These are phyloP conservation scores for Abrostola tripartita DNA, from an alignment of 2,888 invertebrate genomes.

Conservation along the genomic window DNA sequence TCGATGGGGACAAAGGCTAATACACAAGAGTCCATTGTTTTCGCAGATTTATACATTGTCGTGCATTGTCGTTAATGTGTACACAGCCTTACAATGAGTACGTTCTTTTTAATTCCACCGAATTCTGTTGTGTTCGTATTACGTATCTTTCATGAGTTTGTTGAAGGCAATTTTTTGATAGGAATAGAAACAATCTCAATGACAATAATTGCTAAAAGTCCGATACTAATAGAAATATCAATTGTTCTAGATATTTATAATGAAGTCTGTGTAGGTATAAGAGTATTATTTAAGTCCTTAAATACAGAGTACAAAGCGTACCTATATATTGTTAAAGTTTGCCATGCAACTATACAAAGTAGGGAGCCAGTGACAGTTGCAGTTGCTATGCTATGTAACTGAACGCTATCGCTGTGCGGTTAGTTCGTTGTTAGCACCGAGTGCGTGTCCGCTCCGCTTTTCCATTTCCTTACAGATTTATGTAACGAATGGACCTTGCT, in stretches of 20 bases:
- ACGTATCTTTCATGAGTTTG: conserved; percentile 37
- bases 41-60: conserved; percentile 82
- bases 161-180: conserved; percentile 29
- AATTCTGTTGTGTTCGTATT: conserved; percentile 58
- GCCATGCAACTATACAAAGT: conserved; percentile 53
- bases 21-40: conserved; percentile 80
- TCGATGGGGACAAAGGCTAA: conserved; percentile 83
- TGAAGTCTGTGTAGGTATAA: conserved; percentile 4
- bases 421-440: conserved; percentile 59
- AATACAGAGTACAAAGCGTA: conserved; percentile 26
- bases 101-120: conserved; percentile 73
- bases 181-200: conserved; percentile 15
- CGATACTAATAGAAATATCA: too few relatives aligned
- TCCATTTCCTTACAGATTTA: conserved; percentile 66
- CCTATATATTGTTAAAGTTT: conserved; percentile 44
- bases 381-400: conserved; percentile 53
- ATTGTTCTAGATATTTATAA: too few relatives aligned
- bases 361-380: conserved; percentile 38
- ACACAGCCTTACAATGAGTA: conserved; percentile 78
- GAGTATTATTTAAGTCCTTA: conserved; percentile 16
- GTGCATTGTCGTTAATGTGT: conserved; percentile 84
- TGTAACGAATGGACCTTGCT: conserved; percentile 55
- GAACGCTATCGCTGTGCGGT: conserved; percentile 55
- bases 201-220: too few relatives aligned
- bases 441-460: conserved; percentile 81